Evolutionary conservation across 2,797 vertebrate species (phyloP), one percentile per base, ranked within the genome.

Genomic region (Choloepus didactylus): DNA sequence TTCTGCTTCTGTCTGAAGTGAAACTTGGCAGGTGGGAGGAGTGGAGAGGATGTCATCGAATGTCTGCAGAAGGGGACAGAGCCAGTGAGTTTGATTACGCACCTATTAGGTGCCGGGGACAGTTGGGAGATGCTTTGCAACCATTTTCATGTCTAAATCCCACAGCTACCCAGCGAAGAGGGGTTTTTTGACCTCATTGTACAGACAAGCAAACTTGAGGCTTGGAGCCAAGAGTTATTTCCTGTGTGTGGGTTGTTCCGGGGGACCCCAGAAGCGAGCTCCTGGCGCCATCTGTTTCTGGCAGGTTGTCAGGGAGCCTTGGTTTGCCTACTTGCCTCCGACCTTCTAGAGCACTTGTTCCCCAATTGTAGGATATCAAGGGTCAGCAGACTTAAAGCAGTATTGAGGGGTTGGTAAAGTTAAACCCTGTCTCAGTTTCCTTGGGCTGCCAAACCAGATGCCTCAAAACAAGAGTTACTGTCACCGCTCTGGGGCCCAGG

Each of bases 61-160:
- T 4, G 25, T n/a, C 54, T 41, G 14, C 41, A 66, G 21, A 15
- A n/a, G 18, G 41, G 16, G 8, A 4, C 3, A 4, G n/a, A 4
- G n/a, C 31, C 79, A 51, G 79, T 19, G 5, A 25, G n/a, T 9
- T 4, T n/a, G 80, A 44, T 75, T 5, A 8, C 18, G 46, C 60
- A 19, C 81, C 60, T 4, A 31, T 27, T 64, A 18, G 7, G 7
- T n/a, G 51, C 51, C 14, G 51, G 15, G 51, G 51, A 54, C 15
- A 54, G 9, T 51, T 51, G 14, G 51, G 16, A 54, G 51, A 18
- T 54, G 29, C 72, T 1, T 60, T 1, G 14, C 10, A 41, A 69
- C 59, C 46, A 1, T 54, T 4, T 18, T 18, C 2, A 0, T 9
- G 25, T 29, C n/a, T 54, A 18, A 29, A 0, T 35, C 70, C n/a